phyloP scores from a whole-genome alignment of 2,888 invertebrate species.

The Hesperia comma region DNA sequence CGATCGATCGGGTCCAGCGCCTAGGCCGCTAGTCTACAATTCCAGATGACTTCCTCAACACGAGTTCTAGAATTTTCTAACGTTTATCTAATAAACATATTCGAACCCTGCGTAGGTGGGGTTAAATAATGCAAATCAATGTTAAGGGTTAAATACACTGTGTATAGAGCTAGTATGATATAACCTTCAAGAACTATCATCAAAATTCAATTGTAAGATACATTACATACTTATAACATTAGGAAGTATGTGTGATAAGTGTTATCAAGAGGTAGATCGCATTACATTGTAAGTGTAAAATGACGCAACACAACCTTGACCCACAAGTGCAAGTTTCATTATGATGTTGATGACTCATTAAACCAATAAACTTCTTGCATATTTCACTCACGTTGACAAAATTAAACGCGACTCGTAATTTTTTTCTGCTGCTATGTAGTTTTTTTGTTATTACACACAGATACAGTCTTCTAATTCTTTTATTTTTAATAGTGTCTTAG shows the following conservation, averaged over 20 bases:
- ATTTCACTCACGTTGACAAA: slow-evolving; percentile 15
- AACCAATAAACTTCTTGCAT: slow-evolving; percentile 5
- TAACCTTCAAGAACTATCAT: no score
- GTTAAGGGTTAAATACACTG: neutral
- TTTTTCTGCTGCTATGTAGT: neutral
- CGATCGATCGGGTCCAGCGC: slow-evolving; percentile 57
- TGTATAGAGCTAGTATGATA: no score
- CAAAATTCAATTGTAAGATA: neutral
- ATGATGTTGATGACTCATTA: slow-evolving; percentile 12
- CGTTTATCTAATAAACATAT: neutral
- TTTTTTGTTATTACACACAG: no score
- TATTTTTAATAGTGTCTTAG: no score
- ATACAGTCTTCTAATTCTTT: no score
- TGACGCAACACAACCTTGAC: slow-evolving; percentile 17
- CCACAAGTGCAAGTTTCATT: slow-evolving; percentile 12
- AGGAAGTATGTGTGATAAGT: slow-evolving; percentile 16
- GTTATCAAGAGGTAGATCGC: slow-evolving; percentile 9
- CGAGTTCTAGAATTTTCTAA: neutral
- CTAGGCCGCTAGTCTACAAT: slow-evolving; percentile 35
- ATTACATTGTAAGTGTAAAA: slow-evolving; percentile 1
- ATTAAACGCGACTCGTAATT: neutral
- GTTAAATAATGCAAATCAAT: neutral
- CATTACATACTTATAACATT: neutral
- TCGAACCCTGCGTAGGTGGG: neutral
- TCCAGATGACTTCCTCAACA: slow-evolving; percentile 5